These are phyloP conservation scores for Temnopleurus reevesii DNA, from an alignment of 53 echinoderm and acorn worm genomes.

Conservation along the genomic window DNA sequence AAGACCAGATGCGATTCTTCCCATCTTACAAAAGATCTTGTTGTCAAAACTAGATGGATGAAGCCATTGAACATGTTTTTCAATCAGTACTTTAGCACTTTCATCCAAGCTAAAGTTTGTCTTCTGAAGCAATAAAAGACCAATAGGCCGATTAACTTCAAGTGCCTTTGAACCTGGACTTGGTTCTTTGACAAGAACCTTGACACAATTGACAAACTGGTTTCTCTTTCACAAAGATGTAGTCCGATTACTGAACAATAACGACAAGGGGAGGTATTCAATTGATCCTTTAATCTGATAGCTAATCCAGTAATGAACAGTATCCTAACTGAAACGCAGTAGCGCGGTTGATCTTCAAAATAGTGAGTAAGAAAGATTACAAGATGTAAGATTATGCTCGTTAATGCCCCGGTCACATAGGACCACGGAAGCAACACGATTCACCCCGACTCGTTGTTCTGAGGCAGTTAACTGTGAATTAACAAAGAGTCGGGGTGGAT, in stretches of 20 bases:
- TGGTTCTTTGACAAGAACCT: not conserved
- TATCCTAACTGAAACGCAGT: not conserved
- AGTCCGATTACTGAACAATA: conserved; percentile 46
- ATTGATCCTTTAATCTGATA: not conserved
- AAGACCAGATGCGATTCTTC: conserved; percentile 14
- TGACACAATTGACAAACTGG: conserved; percentile 16
- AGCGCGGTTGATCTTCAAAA: not conserved
- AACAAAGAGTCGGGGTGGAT: no score
- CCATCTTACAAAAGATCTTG: conserved; percentile 20
- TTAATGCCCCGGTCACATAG: no score
- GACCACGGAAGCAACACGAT: no score
- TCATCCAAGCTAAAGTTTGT: not conserved
- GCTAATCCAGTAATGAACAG: not conserved
- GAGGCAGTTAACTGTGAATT: no score
- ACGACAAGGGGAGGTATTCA: not conserved
- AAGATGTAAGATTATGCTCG: conserved; percentile 19
- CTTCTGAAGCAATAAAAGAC: not conserved
- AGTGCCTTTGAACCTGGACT: not conserved
- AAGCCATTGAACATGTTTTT: conserved; percentile 28
- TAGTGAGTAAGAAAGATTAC: not conserved
- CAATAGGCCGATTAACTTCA: not conserved
- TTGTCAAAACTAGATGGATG: conserved; percentile 14
- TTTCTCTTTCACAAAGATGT: conserved; percentile 15
- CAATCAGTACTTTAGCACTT: conserved; percentile 56
- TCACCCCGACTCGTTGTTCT: no score